Evolutionary conservation across 2,888 invertebrate species (phyloP), one percentile per base, ranked within the genome.

Genomic region (Nomada ferruginata): DNA sequence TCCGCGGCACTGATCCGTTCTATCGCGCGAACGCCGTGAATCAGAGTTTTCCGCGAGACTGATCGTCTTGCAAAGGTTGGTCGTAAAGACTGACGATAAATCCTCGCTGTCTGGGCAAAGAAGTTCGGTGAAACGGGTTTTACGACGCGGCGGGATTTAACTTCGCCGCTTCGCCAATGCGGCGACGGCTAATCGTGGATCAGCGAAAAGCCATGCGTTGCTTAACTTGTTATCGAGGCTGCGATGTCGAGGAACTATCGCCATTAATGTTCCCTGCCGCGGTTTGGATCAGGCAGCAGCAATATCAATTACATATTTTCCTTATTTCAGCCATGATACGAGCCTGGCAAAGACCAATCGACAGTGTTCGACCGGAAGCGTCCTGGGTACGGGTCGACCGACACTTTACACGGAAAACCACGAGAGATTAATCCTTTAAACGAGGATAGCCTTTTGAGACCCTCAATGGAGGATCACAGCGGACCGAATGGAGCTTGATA

Each of bases 81-180:
- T 64, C 79, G 75, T 84, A 82, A 87, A 73, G 86, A 82, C 75
- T 78, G 84, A 61, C 84, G 84, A 87, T 87, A 87, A 86, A 87
- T 87, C 84, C 79, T 74, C 70, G 59, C 57, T 69, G 72, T 72
- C 44, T 36, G 69, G 69, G 65, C 72, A 69, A 84, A 75, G 71
- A 85, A 84, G 69, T 86, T 84, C 69, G 82, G 75, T 61, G 73
- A 80, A 82, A 84, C 84, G 84, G 80, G 86, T 84, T 87, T 87
- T 87, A 87, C 77, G 84, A 69, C 65, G 76, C 68, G 75, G 57
- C 64, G n/a, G 80, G 82, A 84, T 84, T 86, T 82, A 86, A 86
- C 74, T 44, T 83, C 64, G 74, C 47, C 76, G 73, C 75, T 85
- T 80, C 76, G 75, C 72, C 72, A 80, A 73, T 64, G 64, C 76